Base-by-base conservation (phyloP, 2,888 invertebrate genomes). In the Hartigia nigra region DNA sequence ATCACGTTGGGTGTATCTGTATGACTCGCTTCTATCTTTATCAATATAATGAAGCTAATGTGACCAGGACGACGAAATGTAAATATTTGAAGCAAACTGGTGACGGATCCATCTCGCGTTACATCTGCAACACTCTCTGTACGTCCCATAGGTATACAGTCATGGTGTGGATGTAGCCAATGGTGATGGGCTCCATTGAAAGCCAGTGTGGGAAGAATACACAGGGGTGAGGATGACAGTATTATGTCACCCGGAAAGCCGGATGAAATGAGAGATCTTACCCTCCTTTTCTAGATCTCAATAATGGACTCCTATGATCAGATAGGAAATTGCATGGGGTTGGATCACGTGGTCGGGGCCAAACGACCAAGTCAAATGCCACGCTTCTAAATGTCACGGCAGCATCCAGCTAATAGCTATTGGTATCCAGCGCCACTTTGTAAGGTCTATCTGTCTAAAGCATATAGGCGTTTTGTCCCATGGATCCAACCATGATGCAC, bases 171-270 rank as follows among this genome's bases (percentile, higher is more conserved):
- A 34, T 12, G 72, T 12, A 31, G 72, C 32, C 34, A 31, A 31
- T 14, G 72, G 72, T 34, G 31, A 12, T 34, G 72, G 12, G 12
- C 72, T 78, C 82, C 80, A 85, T 85, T 82, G 84, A 84, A 82
- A 83, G 77, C 78, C 77, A 82, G 84, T 89, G 89, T 90, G 90
- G 89, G 90, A 90, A 90, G 88, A 87, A 86, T 82, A 88, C 81
- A 89, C 88, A 90, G 79, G 81, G 81, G 81, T 80, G 77, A 82
- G 79, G 83, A 85, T 83, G 84, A 86, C 82, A 79, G 83, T 81
- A 84, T 87, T 85, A 85, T 87, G 84, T 87, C 84, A 86, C 83
- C 85, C 87, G 87, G 83, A 84, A 86, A 86, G 82, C 85, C 88
- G 87, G 83, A 84, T 86, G 72, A 87, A 87, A 83, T 85, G 81